A percentile compares a stretch with the other conserved stretches of the same genome.
Conservation (phyloP, 2,888 invertebrate genomes). For the Cerastis leucographa region DNA sequence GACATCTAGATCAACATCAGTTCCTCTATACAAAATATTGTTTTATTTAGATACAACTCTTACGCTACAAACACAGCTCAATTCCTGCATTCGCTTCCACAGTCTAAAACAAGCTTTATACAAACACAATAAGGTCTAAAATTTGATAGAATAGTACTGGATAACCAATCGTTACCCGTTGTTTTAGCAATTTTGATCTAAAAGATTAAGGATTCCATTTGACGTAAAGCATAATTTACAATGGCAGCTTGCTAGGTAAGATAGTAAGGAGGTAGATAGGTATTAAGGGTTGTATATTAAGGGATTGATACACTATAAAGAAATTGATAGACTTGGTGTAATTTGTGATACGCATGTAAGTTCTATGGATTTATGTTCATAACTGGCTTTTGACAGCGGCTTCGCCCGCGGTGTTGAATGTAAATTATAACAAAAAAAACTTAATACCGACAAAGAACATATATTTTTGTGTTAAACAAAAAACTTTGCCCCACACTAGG, state of each 20-base stretch:
- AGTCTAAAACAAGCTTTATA: slow-evolving; percentile 52
- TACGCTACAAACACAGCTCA: slow-evolving; percentile 69
- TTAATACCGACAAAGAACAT: too few species aligned
- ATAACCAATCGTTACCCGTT: not conserved
- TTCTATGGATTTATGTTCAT: too few species aligned
- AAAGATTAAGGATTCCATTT: slow-evolving; percentile 36
- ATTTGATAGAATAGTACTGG: slow-evolving; percentile 36
- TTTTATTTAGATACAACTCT: slow-evolving; percentile 74
- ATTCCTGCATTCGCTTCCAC: slow-evolving; percentile 67
- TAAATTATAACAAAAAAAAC: too few species aligned
- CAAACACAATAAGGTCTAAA: slow-evolving; percentile 43
- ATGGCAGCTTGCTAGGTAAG: not conserved
- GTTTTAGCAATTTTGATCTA: slow-evolving; percentile 28
- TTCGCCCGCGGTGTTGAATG: too few species aligned
- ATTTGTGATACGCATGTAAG: too few species aligned
- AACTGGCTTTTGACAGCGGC: too few species aligned
- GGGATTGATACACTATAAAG: not conserved
- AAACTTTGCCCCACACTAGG: too few species aligned
- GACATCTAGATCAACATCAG: slow-evolving; percentile 77
- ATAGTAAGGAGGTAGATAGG: not conserved
- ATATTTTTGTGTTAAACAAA: too few species aligned
- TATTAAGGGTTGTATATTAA: not conserved
- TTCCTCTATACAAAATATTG: slow-evolving; percentile 84
- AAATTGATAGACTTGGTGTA: not conserved
- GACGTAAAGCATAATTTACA: not conserved